phyloP scores from a whole-genome alignment of 2,888 invertebrate species.

The Eristalis intricaria region DNA sequence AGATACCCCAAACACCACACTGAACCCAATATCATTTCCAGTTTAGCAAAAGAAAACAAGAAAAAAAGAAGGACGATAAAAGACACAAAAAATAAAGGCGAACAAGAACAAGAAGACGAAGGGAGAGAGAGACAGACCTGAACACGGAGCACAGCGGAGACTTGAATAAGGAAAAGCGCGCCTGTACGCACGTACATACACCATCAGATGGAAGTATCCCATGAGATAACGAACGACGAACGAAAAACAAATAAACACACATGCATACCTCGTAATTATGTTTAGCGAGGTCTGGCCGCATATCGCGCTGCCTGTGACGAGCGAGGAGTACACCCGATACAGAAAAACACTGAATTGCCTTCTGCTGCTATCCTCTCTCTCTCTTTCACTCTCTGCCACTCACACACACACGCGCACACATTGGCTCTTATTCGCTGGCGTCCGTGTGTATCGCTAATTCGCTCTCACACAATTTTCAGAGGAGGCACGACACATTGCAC shows the following conservation, averaged over 20 bases:
- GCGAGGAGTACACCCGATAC: conserved; percentile 20
- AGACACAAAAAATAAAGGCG: background rate
- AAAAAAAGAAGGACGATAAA: conserved; percentile 1
- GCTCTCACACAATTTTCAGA: conserved; percentile 16
- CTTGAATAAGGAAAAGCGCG: conserved; percentile 42
- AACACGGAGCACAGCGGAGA: background rate
- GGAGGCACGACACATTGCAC: conserved; percentile 29
- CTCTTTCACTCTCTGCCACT: background rate
- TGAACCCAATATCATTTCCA: conserved; percentile 41
- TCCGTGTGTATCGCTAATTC: background rate
- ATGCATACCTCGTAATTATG: conserved; percentile 44
- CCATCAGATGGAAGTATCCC: conserved; percentile 51
- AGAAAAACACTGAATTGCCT: conserved; percentile 30
- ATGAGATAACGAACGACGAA: conserved; percentile 41
- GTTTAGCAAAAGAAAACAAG: conserved; percentile 26
- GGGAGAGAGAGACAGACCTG: background rate
- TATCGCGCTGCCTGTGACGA: conserved; percentile 6
- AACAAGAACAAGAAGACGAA: background rate
- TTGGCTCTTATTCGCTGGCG: background rate
- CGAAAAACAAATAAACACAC: conserved; percentile 46
- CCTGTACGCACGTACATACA: conserved; percentile 44
- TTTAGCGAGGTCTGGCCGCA: conserved; percentile 6
- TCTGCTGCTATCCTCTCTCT: conserved; percentile 6
- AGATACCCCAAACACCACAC: conserved; percentile 22
- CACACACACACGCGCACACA: too few relatives aligned